Percentiles rank a stretch among this genome's conserved stretches.
These are phyloP conservation scores for Cryptoleucopteryx plumbea DNA, from an alignment of 2,113 vertebrate genomes.

Conservation along the genomic window DNA sequence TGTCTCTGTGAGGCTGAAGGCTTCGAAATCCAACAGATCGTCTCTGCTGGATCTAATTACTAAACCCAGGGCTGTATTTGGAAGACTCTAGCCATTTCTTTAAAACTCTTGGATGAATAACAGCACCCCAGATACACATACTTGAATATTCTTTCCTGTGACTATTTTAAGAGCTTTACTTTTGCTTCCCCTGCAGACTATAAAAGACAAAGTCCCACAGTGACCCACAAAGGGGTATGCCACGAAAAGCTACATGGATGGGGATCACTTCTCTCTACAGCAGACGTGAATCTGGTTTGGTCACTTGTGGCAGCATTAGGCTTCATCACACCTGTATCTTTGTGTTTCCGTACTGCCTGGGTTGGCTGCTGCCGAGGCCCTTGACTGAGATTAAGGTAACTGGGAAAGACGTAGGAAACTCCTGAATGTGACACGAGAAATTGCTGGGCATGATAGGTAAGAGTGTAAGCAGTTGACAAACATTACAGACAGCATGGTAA, in stretches of 20 bases:
- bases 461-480: not conserved
- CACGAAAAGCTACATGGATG: not conserved
- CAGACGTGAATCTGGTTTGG: not conserved
- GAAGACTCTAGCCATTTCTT: not conserved
- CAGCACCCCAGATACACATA: not conserved
- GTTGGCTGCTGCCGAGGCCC: rapidly evolving
- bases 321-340: not conserved
- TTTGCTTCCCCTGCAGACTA: not conserved
- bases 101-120: not conserved
- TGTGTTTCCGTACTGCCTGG: not conserved
- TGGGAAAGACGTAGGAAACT: not conserved
- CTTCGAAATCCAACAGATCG: not conserved
- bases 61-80: not conserved
- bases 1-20: not conserved
- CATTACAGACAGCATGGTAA: rapidly evolving
- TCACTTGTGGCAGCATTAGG: not conserved
- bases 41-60: not conserved
- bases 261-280: not conserved
- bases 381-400: not conserved
- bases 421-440: not conserved
- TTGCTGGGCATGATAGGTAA: rapidly evolving
- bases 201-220: not conserved
- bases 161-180: not conserved
- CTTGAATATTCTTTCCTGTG: not conserved
- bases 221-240: not conserved